Evolutionary conservation across 2,888 invertebrate species (phyloP).

Genomic region (Microdon myrmicae): DNA sequence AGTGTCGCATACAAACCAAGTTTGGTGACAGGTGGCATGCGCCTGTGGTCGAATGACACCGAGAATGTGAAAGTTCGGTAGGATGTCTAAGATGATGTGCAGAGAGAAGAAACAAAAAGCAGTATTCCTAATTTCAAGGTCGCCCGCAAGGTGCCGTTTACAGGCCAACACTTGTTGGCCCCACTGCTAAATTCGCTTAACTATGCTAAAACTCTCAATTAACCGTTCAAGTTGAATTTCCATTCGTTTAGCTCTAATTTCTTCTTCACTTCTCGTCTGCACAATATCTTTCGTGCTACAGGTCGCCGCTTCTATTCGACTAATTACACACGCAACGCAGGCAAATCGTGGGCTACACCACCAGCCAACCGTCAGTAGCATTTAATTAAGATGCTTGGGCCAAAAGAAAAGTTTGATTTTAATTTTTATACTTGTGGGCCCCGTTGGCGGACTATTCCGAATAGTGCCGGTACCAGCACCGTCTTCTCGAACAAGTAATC

Average conservation of each 20-base stretch:
- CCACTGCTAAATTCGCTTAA: conserved; percentile 28
- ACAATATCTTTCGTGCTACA: not conserved
- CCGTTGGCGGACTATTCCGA: too few relatives aligned
- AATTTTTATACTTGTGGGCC: conserved; percentile 44
- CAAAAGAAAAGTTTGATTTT: conserved; percentile 47
- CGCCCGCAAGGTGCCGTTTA: too few relatives aligned
- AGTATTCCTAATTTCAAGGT: not conserved
- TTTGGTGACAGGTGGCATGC: too few relatives aligned
- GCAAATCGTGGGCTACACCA: too few relatives aligned
- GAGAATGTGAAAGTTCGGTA: too few relatives aligned
- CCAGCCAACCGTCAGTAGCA: conserved; percentile 2
- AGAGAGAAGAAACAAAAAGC: not conserved
- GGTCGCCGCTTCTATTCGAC: conserved; percentile 31
- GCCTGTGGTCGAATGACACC: too few relatives aligned
- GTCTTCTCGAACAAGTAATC: conserved; percentile 19
- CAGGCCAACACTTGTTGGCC: too few relatives aligned
- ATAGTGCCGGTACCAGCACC: too few relatives aligned
- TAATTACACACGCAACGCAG: conserved; percentile 44
- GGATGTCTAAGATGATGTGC: too few relatives aligned
- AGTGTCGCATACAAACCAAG: too few relatives aligned
- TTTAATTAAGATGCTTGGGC: conserved; percentile 48
- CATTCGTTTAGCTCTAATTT: conserved; percentile 50
- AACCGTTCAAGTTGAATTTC: conserved; percentile 44
- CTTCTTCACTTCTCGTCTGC: conserved; percentile 18
- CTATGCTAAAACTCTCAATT: conserved; percentile 34